Conservation (phyloP, 2,888 invertebrate genomes). For the Lasioglossum lativentre region DNA sequence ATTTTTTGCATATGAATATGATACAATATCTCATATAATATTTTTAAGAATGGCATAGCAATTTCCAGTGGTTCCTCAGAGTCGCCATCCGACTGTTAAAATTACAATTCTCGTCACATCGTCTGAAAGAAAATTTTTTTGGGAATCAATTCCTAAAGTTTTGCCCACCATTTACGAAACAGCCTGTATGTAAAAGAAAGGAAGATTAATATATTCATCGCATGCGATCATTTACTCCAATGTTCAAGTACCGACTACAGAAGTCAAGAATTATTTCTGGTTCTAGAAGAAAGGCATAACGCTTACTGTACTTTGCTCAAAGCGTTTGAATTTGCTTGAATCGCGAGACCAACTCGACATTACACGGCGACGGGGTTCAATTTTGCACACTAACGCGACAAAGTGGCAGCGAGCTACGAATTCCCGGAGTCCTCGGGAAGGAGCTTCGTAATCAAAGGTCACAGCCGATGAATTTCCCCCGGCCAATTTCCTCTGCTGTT, state of each 20-base stretch:
- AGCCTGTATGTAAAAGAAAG: no score
- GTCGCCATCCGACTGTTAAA: no score
- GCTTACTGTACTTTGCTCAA: neutral
- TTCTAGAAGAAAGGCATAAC: neutral
- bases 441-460: conserved; percentile 51
- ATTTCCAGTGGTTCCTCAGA: no score
- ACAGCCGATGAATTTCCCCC: conserved; percentile 54
- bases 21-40: no score
- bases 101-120: no score
- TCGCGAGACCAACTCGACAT: neutral
- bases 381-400: neutral
- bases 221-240: neutral
- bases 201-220: neutral
- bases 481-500: conserved; percentile 12
- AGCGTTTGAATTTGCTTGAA: neutral
- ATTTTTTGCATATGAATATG: no score
- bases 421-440: neutral
- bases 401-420: neutral
- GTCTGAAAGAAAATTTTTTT: no score
- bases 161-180: no score
- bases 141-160: no score
- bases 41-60: no score
- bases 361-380: neutral
- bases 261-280: neutral
- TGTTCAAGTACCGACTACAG: no score